Base-by-base conservation (phyloP, 2,888 invertebrate genomes). In the Acanthacorydalis orientalis region DNA sequence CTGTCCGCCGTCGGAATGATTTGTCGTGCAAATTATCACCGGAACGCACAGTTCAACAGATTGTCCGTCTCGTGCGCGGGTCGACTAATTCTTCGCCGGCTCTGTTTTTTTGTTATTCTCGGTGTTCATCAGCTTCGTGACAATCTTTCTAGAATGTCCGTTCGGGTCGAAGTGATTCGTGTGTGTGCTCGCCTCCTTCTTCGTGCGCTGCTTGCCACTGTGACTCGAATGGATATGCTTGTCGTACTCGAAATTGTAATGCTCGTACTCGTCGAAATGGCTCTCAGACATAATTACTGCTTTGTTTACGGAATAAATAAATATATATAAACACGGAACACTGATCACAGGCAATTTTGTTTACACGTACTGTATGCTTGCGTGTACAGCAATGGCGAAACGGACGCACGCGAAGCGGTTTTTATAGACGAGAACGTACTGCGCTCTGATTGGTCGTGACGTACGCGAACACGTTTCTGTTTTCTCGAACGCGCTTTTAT, bases 161-260 rank as follows among this genome's bases (percentile, higher is more conserved):
- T 79, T 80, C 51, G 92, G 91, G 67, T 93, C 92, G 67, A 78
- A 79, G 67, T 89, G 90, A 68, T 93, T 92, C 39, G 90, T 90
- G 67, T 93, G 88, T 56, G 80, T 80, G 61, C 72, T 78, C 41
- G 82, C 88, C 69, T 93, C 93, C 64, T 83, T 85, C 73, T 93
- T 92, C 50, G 83, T 77, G 54, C 92, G 75, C 59, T 90, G 87
- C 64, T 93, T 92, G 52, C 93, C 93, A 62, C 89, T 83, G 68
- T 89, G 87, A 23, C 85, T 83, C 40, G 81, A 78, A 66, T 80
- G 83, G 53, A 91, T 78, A 64, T 86, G 82, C 68, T 92, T 92
- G 66, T 90, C 92, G 72, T 86, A 81, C 58, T 89, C 89, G 68
- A 83, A 92, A 69, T 92, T 92, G 75, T 88, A 93, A 63, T 90